Percentiles rank a stretch among this genome's conserved stretches.
phyloP scores from a whole-genome alignment of 2,797 vertebrate genomes.

The Epinephelus awoara region DNA sequence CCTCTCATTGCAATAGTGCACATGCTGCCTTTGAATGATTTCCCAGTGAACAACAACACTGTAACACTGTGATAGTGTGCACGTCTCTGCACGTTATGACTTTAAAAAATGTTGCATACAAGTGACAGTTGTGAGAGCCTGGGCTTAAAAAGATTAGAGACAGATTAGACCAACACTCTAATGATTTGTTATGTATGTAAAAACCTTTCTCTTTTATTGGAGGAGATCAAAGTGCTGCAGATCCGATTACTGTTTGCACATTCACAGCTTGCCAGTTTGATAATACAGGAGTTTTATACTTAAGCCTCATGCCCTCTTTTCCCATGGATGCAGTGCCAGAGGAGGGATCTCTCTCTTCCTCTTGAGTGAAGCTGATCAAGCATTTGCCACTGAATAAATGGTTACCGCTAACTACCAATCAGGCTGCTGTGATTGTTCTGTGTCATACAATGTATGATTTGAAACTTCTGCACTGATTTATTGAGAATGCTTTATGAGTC shows the following conservation, averaged over 20 bases:
- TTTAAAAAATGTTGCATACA: background rate
- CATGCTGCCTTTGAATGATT: background rate
- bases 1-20: background rate
- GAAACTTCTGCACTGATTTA: conserved; percentile 40
- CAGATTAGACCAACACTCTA: conserved; percentile 45
- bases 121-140: conserved; percentile 25
- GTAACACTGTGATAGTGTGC: background rate
- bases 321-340: conserved; percentile 72
- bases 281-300: conserved; percentile 68
- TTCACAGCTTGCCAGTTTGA: conserved; percentile 64
- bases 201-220: conserved; percentile 43
- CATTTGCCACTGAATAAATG: conserved; percentile 22
- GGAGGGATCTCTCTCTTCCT: conserved; percentile 44
- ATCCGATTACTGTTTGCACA: conserved; percentile 76
- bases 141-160: conserved; percentile 34
- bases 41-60: background rate
- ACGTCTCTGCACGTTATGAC: background rate
- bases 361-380: conserved; percentile 19
- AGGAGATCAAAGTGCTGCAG: conserved; percentile 62
- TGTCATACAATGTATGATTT: conserved; percentile 30
- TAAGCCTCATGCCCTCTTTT: conserved; percentile 69
- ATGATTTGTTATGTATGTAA: conserved; percentile 68
- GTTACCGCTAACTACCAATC: background rate
- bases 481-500: conserved; percentile 53
- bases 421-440: conserved; percentile 2